Evolutionary conservation across 2,797 vertebrate species (phyloP).

Genomic region (Luscinia megarhynchos): DNA sequence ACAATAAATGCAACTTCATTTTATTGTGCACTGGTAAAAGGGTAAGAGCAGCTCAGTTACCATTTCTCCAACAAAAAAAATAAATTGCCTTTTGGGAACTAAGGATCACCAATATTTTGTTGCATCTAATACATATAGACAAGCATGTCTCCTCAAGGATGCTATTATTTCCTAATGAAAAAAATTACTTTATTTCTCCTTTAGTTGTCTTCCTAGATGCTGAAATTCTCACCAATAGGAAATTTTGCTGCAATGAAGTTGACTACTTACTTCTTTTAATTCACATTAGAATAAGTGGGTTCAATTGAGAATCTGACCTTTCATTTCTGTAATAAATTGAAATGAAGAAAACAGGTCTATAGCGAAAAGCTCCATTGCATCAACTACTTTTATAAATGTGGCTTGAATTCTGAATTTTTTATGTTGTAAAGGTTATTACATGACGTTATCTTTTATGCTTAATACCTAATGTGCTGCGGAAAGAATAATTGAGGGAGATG

Average conservation of each 20-base stretch:
- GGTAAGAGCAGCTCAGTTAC: neutral
- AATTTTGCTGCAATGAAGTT: neutral
- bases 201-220: neutral
- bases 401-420: constrained; percentile 7
- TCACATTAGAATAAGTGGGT: neutral
- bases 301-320: neutral
- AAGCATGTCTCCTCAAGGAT: neutral
- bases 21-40: neutral
- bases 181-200: neutral
- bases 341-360: neutral
- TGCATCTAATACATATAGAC: neutral
- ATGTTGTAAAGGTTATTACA: neutral
- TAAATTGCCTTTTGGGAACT: neutral
- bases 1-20: neutral
- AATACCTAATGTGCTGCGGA: neutral
- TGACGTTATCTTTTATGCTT: neutral
- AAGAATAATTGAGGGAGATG: constrained; percentile 11
- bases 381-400: neutral
- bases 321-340: constrained; percentile 8
- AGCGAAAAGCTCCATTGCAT: neutral
- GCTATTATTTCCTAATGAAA: neutral
- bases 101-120: neutral
- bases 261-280: neutral
- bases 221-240: neutral
- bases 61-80: neutral